Base-by-base conservation (phyloP, 2,888 invertebrate genomes). In the Melipona bicolor region DNA sequence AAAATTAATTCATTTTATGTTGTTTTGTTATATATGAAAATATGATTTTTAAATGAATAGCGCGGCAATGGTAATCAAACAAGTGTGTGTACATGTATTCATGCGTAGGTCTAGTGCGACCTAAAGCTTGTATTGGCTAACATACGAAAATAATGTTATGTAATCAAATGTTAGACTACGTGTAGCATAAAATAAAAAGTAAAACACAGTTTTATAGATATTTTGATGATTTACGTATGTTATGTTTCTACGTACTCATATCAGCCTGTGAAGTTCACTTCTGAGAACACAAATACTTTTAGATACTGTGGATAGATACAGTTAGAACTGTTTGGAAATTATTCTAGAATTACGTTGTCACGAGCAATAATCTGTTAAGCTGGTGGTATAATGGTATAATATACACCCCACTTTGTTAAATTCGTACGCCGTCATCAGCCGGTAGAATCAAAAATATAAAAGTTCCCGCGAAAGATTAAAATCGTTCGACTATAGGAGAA, bases 231-330 rank as follows among this genome's bases (percentile, higher is more conserved):
- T 11, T 19, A 50, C 21, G 68, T 54, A 19, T 13, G 15, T 24
- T 43, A 9, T 43, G 1, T 43, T 43, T 4, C 69, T 77, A 83
- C 83, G 27, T 82, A 83, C 83, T 81, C 83, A 83, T 83, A 62
- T 77, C 68, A n/a, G 32, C 0, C 2, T 1, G 9, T 73, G 36
- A 68, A 72, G 67, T 81, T 71, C 77, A 36, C 17, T 68, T 56
- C 24, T 72, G 49, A 15, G 6, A 67, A 21, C n/a, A 15, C 15
- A 59, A 43, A 17, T 27, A 3, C 36, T 50, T 54, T 62, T 5
- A 24, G 6, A 61, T 62, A 27, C 52, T n/a, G 13, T 21, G 24
- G 24, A 49, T 19, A 49, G 19, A 24, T 54, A 71, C 49, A 27
- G 50, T 67, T 52, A 15, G 4, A 62, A 43, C n/a, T 50, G 68